Evolutionary conservation across 2,113 vertebrate species (phyloP), one percentile per base, ranked within the genome.

Genomic region (Larimichthys crocea): DNA sequence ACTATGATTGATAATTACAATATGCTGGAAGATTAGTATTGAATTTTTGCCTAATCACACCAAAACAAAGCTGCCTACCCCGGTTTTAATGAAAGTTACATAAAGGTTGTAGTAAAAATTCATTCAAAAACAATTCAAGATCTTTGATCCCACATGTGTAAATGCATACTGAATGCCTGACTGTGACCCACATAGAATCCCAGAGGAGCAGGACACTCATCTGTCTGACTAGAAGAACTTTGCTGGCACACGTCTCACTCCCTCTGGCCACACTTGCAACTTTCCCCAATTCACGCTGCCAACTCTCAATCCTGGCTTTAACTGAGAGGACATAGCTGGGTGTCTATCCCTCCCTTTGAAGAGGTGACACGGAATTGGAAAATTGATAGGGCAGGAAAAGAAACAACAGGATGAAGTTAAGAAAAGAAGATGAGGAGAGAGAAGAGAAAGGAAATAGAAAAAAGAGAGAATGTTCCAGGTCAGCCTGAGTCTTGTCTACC

Each of bases 391-490:
- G 40, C 22, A 61, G 14, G 9, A 15, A 48, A 82, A 71, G 3
- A 48, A 66, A 44, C 9, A 24, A 1, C 3, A 55, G 52, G 17
- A 65, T 10, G 22, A 73, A 56, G 9, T 19, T 24, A 52, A 74
- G 29, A 49, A 17, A 64, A 46, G 60, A 24, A 65, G 16, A 53
- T 5, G 49, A 49, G 42, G 12, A 35, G 42, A 55, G 22, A 69
- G n/a, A 24, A 79, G 24, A 78, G 63, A 44, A 64, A 26, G 50
- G 31, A 35, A 79, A 22, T 14, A 3, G 0, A 48, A 82, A 81
- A 61, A 82, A 87, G 84, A n/a, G 42, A 67, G 57, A 69, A 74
- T 76, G 90, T 93, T 91, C 88, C 77, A 88, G 87, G 82, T 49
- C 63, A 62, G 55, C 22, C 35, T 60, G 72, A 73, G 22, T 49